Conservation (phyloP, 2,113 vertebrate species). For the Burhinus bistriatus region DNA sequence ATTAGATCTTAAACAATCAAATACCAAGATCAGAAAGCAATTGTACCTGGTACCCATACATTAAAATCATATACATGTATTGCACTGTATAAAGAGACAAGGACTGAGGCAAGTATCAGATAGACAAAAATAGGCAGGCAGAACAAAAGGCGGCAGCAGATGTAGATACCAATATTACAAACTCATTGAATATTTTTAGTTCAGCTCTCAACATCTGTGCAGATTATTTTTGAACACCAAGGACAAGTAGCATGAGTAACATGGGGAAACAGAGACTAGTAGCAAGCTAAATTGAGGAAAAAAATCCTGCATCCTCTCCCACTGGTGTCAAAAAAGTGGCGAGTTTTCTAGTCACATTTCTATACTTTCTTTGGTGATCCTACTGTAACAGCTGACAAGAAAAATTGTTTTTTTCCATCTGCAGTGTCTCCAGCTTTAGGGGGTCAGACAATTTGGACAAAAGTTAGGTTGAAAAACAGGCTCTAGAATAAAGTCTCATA, state of each 20-base stretch:
- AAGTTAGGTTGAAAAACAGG: not conserved
- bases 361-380: not conserved
- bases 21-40: not conserved
- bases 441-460: not conserved
- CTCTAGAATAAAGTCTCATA: not conserved
- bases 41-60: fast-evolving
- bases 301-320: not conserved
- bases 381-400: not conserved
- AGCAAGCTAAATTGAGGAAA: not conserved
- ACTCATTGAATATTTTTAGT: not conserved
- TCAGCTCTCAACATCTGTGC: not conserved
- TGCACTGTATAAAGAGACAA: not conserved
- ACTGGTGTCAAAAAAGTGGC: not conserved
- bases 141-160: not conserved
- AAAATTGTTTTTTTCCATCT: not conserved
- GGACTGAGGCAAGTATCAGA: not conserved
- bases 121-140: not conserved
- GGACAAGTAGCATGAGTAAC: not conserved
- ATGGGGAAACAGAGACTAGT: not conserved
- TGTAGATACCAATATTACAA: not conserved
- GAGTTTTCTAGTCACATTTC: not conserved
- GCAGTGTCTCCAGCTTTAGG: not conserved
- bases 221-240: not conserved
- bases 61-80: not conserved
- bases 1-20: not conserved